Evolutionary conservation across 2,113 vertebrate species (phyloP), one percentile per base, ranked within the genome.

Genomic region (Callospermophilus lateralis): DNA sequence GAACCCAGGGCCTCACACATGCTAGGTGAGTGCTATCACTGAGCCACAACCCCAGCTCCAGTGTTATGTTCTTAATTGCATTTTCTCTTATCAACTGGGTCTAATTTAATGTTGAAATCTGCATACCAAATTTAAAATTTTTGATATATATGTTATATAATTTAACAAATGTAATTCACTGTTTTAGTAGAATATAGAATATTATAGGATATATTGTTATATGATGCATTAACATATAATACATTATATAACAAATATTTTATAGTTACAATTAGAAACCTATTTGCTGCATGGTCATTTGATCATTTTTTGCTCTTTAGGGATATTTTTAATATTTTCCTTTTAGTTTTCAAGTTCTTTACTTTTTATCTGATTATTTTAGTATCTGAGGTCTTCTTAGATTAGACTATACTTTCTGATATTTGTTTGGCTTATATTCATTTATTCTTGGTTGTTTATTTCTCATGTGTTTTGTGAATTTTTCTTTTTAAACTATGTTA

Each of bases 381-480:
- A 42, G 4, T 93, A 77, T 67, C 30, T 93, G 61, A 80, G 28
- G 73, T 84, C 19, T 80, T 95, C 73, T 2, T 4, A 79, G 30
- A 10, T 94, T 34, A n/a, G 26, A 20, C 79, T 94, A 67, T 55
- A 6, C 34, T 92, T 93, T 85, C 68, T 83, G 24, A 32, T 94
- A 81, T 86, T 90, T 95, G 79, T 5, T 24, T 89, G 81, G 48
- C n/a, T 94, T 87, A 76, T 84, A 42, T 87, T 83, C 37, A 84
- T 30, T 86, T 72, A 39, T 83, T 92, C 30, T 85, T 91, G 45
- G 32, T 94, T 19, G 53, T 78, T 92, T 78, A 88, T 72, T 72
- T 96, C 58, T 90, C 42, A 63, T 61, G 15, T 53, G 3, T 74
- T 76, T 94, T 92, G 20, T 88, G 45, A 89, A 39, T 51, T 88